Base-by-base conservation (phyloP, 2,113 vertebrate genomes). In the Ellobius talpinus region DNA sequence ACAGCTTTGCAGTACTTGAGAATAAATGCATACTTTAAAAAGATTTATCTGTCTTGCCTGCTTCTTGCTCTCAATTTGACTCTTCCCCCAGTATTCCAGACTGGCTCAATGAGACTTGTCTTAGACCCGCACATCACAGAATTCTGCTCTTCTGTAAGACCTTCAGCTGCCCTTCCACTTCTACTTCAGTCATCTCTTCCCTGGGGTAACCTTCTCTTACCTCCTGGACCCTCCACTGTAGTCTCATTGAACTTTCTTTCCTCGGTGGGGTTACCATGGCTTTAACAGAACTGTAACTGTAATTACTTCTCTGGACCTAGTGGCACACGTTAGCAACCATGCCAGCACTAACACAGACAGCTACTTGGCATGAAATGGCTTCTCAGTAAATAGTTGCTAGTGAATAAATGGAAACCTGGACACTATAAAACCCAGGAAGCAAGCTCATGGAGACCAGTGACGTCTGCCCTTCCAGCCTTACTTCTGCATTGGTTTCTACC, bases 321-420 rank as follows among this genome's bases (percentile, higher is more conserved):
- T n/a, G 17, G 81, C 10, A 58, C n/a, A 87, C 33, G 52, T 4
- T 68, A 87, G 58, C 39, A 33, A 77, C 26, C 33, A 66, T 26
- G 24, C 63, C 8, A 73, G 24, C 7, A 63, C 50, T 52, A 70
- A 89, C 13, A 10, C 11, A 24, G 12, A 26, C 23, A 33, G 72
- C 33, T 76, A 66, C 12, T 45, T 52, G 17, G 33, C 39, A 70
- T 42, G 31, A 84, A 36, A 3, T 11, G 36, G 21, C 50, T 50
- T 88, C 50, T 78, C 55, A 45, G 50, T 76, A 93, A 63, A 65
- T 78, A 95, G 61, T 31, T 93, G 42, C 29, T 82, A 94, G 68
- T 91, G 58, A 94, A 87, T 47, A 45, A 87, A 11, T 65, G n/a
- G 58, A 72, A 86, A 87, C 58, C 26, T 70, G 39, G 45, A 21